phyloP scores from a whole-genome alignment of 2,113 vertebrate genomes.

The Sylvicapra grimmia region DNA sequence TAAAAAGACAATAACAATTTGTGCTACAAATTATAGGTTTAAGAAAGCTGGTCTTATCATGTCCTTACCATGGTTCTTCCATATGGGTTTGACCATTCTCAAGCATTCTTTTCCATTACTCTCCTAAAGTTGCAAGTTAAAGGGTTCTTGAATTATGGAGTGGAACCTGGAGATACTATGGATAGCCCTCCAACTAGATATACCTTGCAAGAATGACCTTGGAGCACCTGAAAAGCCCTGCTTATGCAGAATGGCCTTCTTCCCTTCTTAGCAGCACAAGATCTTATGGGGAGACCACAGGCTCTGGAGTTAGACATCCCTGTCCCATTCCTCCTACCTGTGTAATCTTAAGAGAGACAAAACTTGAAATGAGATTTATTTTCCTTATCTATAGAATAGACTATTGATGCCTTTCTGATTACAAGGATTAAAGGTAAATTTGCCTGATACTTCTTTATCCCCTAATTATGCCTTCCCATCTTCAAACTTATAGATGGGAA shows the following conservation, averaged over 20 bases:
- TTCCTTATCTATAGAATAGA: background rate
- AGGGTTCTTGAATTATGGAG: background rate
- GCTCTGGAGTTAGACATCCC: background rate
- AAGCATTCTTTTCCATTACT: background rate
- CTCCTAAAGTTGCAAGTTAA: constrained; percentile 6
- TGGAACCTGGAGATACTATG: background rate
- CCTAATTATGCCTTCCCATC: background rate
- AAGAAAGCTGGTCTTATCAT: background rate
- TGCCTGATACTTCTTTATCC: background rate
- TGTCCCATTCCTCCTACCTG: background rate
- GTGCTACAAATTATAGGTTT: background rate
- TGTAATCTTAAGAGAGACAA: background rate
- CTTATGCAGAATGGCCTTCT: background rate
- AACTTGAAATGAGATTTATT: background rate
- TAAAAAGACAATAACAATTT: background rate
- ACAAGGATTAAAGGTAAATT: background rate
- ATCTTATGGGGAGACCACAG: background rate
- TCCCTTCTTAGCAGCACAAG: background rate
- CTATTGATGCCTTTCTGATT: background rate
- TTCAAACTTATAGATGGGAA: too few relatives aligned
- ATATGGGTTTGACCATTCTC: background rate
- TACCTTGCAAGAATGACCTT: background rate
- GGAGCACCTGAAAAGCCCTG: background rate
- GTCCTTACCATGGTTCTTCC: background rate
- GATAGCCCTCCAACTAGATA: background rate